phyloP scores from a whole-genome alignment of 2,797 vertebrate genomes.

The Sciurus carolinensis region DNA sequence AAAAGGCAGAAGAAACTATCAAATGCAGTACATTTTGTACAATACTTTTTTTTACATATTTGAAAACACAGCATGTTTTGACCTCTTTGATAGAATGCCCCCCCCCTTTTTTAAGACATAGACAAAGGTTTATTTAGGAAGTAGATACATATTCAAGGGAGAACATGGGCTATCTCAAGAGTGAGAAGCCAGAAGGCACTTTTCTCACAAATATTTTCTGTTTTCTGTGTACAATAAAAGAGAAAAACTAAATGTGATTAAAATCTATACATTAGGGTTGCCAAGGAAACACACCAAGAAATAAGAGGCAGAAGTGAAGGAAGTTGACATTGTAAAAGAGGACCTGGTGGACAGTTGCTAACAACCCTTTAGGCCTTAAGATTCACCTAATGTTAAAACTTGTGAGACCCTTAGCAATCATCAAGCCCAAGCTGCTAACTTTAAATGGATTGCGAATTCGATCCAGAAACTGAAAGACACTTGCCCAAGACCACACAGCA shows the following conservation, averaged over 20 bases:
- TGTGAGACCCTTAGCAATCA: not conserved
- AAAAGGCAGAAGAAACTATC: slow-evolving; percentile 62
- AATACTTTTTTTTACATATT: slow-evolving; percentile 20
- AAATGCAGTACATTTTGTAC: not conserved
- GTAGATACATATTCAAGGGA: too few relatives aligned
- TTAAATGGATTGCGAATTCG: slow-evolving; percentile 33
- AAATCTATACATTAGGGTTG: slow-evolving; percentile 19
- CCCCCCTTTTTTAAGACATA: too few relatives aligned
- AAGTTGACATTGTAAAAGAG: not conserved
- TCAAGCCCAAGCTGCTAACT: not conserved
- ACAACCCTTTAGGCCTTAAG: not conserved
- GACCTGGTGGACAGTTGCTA: not conserved
- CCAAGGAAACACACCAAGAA: not conserved
- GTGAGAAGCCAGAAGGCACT: not conserved
- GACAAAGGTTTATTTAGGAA: too few relatives aligned
- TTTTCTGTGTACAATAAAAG: slow-evolving; percentile 54
- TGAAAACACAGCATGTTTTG: slow-evolving; percentile 58
- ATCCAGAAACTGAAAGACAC: slow-evolving; percentile 7
- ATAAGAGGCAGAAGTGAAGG: not conserved
- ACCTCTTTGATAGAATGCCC: slow-evolving; percentile 10
- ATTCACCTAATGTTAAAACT: slow-evolving; percentile 40
- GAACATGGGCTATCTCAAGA: too few relatives aligned
- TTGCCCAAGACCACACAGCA: slow-evolving; percentile 32
- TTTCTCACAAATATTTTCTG: slow-evolving; percentile 54
- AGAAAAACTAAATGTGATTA: slow-evolving; percentile 59